Evolutionary conservation across 2,888 invertebrate genomes (phyloP).

Genomic region (Sylvicola fuscatus): DNA sequence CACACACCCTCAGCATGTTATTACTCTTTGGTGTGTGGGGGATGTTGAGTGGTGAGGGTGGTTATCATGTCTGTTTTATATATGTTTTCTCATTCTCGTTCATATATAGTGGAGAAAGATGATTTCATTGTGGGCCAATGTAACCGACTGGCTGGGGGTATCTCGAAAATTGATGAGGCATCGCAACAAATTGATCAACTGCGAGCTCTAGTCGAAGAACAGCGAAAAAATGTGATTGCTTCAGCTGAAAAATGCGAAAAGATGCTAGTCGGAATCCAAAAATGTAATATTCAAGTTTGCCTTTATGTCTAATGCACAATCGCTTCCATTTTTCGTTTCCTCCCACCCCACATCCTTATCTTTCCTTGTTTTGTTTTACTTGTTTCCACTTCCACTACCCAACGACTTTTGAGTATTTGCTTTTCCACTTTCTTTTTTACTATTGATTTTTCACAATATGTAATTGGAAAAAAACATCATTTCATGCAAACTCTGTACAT

Average conservation of each 20-base stretch:
- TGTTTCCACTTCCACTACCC: too few relatives aligned
- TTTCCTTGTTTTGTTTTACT: neutral
- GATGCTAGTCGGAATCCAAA: slow-evolving; percentile 54
- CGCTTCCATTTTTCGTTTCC: neutral
- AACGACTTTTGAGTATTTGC: too few relatives aligned
- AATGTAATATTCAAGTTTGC: slow-evolving; percentile 20
- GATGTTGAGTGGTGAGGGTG: too few relatives aligned
- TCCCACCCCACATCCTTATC: neutral
- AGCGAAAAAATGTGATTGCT: slow-evolving; percentile 61
- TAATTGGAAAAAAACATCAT: too few relatives aligned
- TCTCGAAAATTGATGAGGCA: slow-evolving; percentile 55
- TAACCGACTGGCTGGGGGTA: slow-evolving; percentile 20
- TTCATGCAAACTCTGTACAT: neutral
- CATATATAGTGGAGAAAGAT: slow-evolving; percentile 17
- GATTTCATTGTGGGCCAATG: slow-evolving; percentile 18
- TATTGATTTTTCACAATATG: slow-evolving; percentile 2
- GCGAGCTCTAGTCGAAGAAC: slow-evolving; percentile 59
- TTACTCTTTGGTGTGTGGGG: too few relatives aligned
- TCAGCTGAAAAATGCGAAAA: slow-evolving; percentile 65
- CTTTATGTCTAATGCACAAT: neutral
- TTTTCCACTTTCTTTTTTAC: neutral
- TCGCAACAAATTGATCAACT: slow-evolving; percentile 59
- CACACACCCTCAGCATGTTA: too few relatives aligned
- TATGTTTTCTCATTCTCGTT: neutral
- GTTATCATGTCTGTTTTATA: neutral